phyloP scores from a whole-genome alignment of 2,888 invertebrate species.

The Leistus spinibarbis region DNA sequence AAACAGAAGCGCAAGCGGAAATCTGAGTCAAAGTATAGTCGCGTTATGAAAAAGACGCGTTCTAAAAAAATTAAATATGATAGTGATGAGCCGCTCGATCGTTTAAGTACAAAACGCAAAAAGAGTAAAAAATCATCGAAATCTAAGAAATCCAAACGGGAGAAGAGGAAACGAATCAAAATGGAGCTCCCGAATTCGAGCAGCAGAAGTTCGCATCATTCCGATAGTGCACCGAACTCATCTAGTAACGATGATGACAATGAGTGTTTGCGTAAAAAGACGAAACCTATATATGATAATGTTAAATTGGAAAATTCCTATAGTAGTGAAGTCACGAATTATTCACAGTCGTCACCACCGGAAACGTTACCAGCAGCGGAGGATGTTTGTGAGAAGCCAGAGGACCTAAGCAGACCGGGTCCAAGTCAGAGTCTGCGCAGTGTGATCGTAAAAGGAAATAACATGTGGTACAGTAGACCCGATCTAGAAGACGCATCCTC shows the following conservation, averaged over 20 bases:
- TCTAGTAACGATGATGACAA: constrained; percentile 6
- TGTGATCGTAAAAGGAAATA: constrained; percentile 28
- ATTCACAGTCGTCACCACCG: not conserved
- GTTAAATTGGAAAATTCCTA: constrained; percentile 16
- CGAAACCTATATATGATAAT: not conserved
- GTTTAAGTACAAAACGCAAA: not conserved
- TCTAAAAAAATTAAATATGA: not conserved
- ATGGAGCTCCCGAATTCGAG: not conserved
- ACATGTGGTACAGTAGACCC: constrained; percentile 30
- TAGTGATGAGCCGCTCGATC: not conserved
- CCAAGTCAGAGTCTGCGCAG: constrained; percentile 26
- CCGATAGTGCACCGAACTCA: constrained; percentile 3
- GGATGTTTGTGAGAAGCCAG: not conserved
- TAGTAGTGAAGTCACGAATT: not conserved
- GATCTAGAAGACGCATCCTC: constrained; percentile 19
- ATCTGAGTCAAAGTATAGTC: constrained; percentile 6
- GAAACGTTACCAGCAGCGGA: not conserved
- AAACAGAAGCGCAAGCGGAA: constrained; percentile 14
- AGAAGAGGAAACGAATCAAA: constrained; percentile 23
- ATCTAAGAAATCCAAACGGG: constrained; percentile 17
- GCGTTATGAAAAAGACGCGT: constrained; percentile 11
- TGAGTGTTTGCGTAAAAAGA: not conserved
- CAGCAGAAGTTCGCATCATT: constrained; percentile 1
- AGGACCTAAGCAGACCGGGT: constrained; percentile 19
- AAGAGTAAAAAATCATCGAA: constrained; percentile 22